These are phyloP conservation scores for Atractosteus spatula DNA, from an alignment of 2,113 vertebrate species.

Conservation along the genomic window DNA sequence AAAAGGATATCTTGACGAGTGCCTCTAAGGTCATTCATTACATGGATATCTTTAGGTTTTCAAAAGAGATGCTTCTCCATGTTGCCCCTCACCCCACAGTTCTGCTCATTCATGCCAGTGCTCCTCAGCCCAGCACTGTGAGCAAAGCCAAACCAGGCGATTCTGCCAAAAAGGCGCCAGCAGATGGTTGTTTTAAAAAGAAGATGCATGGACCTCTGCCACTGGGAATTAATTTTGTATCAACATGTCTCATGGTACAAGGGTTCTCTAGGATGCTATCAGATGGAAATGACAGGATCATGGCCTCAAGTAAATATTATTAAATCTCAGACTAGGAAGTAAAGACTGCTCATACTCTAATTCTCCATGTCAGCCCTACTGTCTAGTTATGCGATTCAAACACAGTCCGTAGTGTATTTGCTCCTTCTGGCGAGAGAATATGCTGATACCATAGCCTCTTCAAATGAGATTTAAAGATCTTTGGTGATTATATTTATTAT, in stretches of 20 bases:
- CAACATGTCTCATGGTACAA: constrained; percentile 38
- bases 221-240: constrained; percentile 42
- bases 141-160: constrained; percentile 33
- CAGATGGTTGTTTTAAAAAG: constrained; percentile 37
- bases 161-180: constrained; percentile 41
- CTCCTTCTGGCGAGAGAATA: no score
- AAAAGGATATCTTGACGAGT: no score
- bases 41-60: no score
- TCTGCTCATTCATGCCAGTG: constrained; percentile 45
- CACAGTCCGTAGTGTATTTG: no score
- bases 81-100: constrained; percentile 23
- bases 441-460: no score
- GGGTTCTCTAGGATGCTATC: neutral
- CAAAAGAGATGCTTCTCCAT: no score
- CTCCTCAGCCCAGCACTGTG: constrained; percentile 8
- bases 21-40: no score
- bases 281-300: neutral
- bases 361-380: no score
- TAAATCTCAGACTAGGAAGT: constrained; percentile 8
- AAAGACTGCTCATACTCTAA: no score
- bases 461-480: no score
- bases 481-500: no score
- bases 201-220: constrained; percentile 16
- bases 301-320: constrained; percentile 20
- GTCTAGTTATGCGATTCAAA: no score